Conservation (phyloP, 2,113 vertebrate genomes). For the Chascanopsetta lugubris region DNA sequence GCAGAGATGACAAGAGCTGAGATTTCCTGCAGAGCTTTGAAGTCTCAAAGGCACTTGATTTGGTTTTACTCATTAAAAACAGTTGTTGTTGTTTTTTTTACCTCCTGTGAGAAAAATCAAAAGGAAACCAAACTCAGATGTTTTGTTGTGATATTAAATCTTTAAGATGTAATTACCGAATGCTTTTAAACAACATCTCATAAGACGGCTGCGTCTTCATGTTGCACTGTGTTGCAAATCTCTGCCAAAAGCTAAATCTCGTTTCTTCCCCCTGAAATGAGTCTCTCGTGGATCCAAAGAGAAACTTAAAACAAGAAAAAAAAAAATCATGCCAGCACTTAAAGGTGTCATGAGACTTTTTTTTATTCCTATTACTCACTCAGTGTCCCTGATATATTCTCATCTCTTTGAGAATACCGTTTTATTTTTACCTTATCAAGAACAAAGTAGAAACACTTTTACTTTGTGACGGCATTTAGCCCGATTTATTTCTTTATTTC, state of each 20-base stretch:
- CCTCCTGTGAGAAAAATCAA: background rate
- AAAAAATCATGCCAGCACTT: conserved; percentile 19
- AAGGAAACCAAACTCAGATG: background rate
- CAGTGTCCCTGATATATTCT: conserved; percentile 35
- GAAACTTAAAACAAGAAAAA: conserved; percentile 20
- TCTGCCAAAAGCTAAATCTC: conserved; percentile 44
- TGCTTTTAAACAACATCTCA: background rate
- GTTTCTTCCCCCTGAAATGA: conserved; percentile 39
- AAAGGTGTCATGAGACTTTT: conserved; percentile 30
- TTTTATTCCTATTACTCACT: conserved; percentile 50
- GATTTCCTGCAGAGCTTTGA: conserved; percentile 41
- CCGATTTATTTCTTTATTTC: conserved; percentile 4
- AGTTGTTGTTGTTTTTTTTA: no score
- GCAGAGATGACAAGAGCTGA: conserved; percentile 14
- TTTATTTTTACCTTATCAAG: conserved; percentile 2
- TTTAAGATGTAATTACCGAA: background rate
- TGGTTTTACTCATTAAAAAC: conserved; percentile 4
- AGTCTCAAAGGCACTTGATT: conserved; percentile 28
- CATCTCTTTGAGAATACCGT: conserved; percentile 18
- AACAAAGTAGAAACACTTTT: background rate
- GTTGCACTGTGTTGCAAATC: conserved; percentile 52
- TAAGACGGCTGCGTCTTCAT: conserved; percentile 8
- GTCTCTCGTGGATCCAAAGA: conserved; percentile 35
- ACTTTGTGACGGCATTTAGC: background rate
- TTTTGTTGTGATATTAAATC: background rate